Conservation (phyloP, 1,140 invertebrate genomes). For the Grapholita molesta region DNA sequence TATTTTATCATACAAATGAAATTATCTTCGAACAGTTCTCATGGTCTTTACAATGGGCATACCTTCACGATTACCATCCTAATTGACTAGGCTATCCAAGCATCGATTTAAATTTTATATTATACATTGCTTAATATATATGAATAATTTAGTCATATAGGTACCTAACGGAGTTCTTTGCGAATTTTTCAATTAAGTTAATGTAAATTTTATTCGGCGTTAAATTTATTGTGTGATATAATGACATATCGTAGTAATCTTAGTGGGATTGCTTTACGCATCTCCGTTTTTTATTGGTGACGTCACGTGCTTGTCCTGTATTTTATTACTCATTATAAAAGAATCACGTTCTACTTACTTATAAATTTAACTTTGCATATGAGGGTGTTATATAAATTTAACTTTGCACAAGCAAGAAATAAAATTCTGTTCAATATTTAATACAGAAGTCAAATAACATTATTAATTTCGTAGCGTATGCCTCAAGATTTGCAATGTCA, state of each 20-base stretch:
- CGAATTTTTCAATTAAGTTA: slow-evolving; percentile 10
- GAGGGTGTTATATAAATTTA: no score
- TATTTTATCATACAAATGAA: slow-evolving; percentile 12
- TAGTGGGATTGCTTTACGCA: background rate
- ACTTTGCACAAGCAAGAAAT: no score
- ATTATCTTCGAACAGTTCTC: slow-evolving; percentile 13
- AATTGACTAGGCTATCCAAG: slow-evolving; percentile 3
- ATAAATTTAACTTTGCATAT: no score
- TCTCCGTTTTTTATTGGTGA: background rate
- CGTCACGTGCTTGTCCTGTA: no score
- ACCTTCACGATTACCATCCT: slow-evolving; percentile 7
- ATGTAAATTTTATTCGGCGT: slow-evolving; percentile 7
- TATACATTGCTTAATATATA: background rate
- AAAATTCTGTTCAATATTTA: no score
- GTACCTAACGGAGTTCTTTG: background rate
- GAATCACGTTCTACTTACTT: background rate
- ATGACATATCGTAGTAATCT: slow-evolving; percentile 2
- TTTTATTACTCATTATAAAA: background rate
- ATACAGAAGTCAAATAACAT: no score
- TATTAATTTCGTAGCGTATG: background rate
- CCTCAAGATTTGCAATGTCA: background rate
- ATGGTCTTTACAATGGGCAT: slow-evolving; percentile 3
- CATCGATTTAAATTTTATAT: slow-evolving; percentile 4
- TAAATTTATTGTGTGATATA: background rate
- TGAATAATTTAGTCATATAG: background rate